A percentile compares a stretch with the other conserved stretches of the same genome.
Conservation (phyloP, 2,113 vertebrate species). For the Alectura lathami region DNA sequence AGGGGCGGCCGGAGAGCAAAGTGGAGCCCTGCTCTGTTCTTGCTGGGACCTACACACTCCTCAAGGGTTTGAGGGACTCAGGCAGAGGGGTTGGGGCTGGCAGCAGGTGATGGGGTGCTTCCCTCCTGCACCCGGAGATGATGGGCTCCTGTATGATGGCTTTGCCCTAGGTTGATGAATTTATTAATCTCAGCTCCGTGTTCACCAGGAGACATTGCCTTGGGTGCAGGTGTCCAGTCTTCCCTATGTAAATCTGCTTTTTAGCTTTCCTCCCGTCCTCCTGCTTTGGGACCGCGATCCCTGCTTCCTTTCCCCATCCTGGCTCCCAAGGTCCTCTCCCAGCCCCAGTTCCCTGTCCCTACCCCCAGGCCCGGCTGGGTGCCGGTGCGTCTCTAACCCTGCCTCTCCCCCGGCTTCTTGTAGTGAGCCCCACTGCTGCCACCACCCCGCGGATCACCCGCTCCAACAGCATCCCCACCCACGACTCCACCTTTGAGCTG, state of each 20-base stretch:
- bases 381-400: slow-evolving; percentile 32
- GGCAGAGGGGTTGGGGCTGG: not conserved
- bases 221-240: not conserved
- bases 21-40: not conserved
- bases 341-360: not conserved
- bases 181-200: not conserved
- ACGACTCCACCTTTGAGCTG: slow-evolving; percentile 90
- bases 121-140: not conserved
- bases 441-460: slow-evolving; percentile 90
- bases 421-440: slow-evolving; percentile 83
- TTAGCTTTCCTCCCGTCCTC: not conserved
- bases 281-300: not conserved
- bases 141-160: not conserved
- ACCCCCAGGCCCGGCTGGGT: not conserved
- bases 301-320: not conserved
- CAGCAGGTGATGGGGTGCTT: not conserved
- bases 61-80: not conserved
- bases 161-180: not conserved
- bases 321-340: not conserved
- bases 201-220: not conserved
- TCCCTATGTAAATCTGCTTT: not conserved
- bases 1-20: not conserved
- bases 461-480: slow-evolving; percentile 97
- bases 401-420: slow-evolving; percentile 68
- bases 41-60: not conserved